Percentiles rank a stretch among this genome's conserved stretches.
phyloP scores from a whole-genome alignment of 2,797 vertebrate species.

The Morelia viridis region DNA sequence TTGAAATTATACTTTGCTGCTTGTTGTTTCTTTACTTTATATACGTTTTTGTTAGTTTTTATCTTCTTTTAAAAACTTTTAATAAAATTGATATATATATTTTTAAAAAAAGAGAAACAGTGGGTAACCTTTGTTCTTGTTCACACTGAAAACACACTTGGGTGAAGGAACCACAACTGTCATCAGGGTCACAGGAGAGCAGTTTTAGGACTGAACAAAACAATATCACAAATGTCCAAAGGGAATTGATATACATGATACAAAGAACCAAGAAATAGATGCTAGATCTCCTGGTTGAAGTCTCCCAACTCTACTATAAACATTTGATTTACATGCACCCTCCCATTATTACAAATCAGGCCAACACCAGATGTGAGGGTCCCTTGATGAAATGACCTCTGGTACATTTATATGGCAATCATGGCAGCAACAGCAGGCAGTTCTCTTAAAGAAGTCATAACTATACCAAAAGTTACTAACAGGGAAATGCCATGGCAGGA shows the following conservation, averaged over 20 bases:
- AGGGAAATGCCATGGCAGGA: no score
- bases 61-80: no score
- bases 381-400: background rate
- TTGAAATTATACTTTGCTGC: no score
- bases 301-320: background rate
- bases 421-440: background rate
- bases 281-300: background rate
- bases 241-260: background rate
- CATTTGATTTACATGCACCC: background rate
- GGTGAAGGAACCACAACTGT: background rate
- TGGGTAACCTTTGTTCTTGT: background rate
- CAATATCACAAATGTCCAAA: background rate
- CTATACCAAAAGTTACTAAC: no score
- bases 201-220: background rate
- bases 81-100: no score
- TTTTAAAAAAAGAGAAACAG: no score
- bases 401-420: background rate
- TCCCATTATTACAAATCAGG: background rate
- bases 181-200: background rate
- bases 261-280: background rate
- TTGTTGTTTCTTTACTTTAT: no score
- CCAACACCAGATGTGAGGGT: background rate
- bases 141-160: background rate
- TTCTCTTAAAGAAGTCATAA: background rate
- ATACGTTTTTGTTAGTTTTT: no score